A percentile compares a stretch with the other conserved stretches of the same genome.
These are phyloP conservation scores for Quiscalus mexicanus DNA, from an alignment of 2,113 vertebrate genomes.

Conservation along the genomic window DNA sequence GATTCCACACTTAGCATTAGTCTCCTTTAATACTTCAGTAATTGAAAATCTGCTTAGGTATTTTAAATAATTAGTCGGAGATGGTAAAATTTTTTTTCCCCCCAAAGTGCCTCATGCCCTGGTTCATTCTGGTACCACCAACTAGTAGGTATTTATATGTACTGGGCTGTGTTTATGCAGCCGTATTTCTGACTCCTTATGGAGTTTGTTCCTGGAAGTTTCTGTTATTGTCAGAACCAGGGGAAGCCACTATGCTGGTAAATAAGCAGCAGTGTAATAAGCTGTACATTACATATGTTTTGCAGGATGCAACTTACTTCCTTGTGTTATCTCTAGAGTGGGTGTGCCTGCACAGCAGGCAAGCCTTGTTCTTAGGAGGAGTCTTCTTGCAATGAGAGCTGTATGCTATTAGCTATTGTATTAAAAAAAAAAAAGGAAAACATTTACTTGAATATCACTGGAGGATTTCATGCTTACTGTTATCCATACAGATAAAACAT, in stretches of 20 bases:
- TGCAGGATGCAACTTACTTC: background rate
- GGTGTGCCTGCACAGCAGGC: background rate
- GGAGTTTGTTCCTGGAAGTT: background rate
- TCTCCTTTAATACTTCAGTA: background rate
- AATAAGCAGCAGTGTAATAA: background rate
- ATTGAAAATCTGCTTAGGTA: background rate
- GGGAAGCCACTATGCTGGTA: background rate
- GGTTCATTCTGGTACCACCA: background rate
- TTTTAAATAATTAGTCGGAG: background rate
- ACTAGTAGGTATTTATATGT: background rate
- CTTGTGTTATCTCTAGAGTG: background rate
- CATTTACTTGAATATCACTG: background rate
- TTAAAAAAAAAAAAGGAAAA: background rate
- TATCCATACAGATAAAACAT: background rate
- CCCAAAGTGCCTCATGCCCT: background rate
- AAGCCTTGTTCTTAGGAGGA: background rate
- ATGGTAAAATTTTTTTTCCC: background rate
- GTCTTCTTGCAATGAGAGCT: background rate
- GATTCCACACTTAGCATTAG: background rate
- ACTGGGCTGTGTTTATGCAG: background rate
- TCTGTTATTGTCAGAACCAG: background rate
- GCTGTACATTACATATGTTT: background rate
- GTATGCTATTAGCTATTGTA: background rate
- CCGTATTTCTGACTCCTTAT: background rate
- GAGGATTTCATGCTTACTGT: background rate